These are phyloP conservation scores for Drosophila putrida DNA, from an alignment of 2,888 invertebrate genomes.

Conservation along the genomic window DNA sequence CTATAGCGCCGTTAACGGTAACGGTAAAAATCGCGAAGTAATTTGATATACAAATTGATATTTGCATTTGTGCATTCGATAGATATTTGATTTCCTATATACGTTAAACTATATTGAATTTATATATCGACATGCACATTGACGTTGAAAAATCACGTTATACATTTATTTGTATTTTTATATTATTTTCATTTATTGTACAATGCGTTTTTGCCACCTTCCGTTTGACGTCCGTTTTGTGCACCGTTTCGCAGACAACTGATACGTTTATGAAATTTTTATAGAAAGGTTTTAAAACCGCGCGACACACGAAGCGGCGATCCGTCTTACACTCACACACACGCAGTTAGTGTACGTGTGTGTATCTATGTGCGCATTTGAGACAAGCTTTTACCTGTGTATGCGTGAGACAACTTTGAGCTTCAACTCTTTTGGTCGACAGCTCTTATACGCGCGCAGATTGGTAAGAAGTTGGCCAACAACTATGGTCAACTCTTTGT, in stretches of 20 bases:
- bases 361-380: slow-evolving; percentile 59
- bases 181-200: too few species aligned
- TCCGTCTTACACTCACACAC: slow-evolving; percentile 55
- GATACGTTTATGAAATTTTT: slow-evolving; percentile 81
- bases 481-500: slow-evolving; percentile 33
- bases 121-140: slow-evolving; percentile 22
- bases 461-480: slow-evolving; percentile 28
- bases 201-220: slow-evolving; percentile 50
- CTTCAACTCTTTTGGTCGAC: slow-evolving; percentile 27
- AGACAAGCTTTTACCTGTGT: slow-evolving; percentile 61
- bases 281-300: slow-evolving; percentile 79
- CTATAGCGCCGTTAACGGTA: neutral
- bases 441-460: slow-evolving; percentile 52
- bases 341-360: slow-evolving; percentile 24
- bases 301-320: slow-evolving; percentile 53
- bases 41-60: neutral
- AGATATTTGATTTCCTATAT: slow-evolving; percentile 46
- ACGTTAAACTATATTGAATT: slow-evolving; percentile 20
- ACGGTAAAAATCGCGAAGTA: slow-evolving; percentile 20
- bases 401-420: slow-evolving; percentile 41
- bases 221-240: slow-evolving; percentile 81
- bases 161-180: slow-evolving; percentile 15
- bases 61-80: slow-evolving; percentile 10
- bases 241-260: slow-evolving; percentile 83
- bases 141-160: slow-evolving; percentile 17